phyloP scores from a whole-genome alignment of 2,888 invertebrate species.

The Cancer borealis region DNA sequence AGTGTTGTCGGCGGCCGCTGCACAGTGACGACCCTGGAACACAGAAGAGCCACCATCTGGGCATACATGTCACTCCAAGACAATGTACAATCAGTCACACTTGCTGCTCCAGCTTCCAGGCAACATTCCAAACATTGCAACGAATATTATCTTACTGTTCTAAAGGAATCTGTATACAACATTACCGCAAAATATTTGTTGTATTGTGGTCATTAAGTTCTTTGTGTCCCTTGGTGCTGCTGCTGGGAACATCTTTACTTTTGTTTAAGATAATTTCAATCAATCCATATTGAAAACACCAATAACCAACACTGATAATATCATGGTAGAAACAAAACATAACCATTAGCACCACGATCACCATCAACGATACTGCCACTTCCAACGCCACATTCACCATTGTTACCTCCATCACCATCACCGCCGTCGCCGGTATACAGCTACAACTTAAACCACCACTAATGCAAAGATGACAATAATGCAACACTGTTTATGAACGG shows the following conservation, averaged over 20 bases:
- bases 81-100: conserved; percentile 11
- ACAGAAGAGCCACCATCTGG: not conserved
- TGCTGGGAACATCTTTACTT: not conserved
- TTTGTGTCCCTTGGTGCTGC: not conserved
- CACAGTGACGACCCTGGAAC: not conserved
- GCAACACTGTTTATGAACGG: not conserved
- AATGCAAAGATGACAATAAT: not conserved
- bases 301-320: not conserved
- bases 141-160: not conserved
- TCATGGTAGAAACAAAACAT: not conserved
- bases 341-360: not conserved
- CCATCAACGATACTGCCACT: not conserved
- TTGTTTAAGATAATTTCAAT: not conserved
- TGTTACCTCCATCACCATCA: not conserved
- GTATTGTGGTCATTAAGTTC: not conserved
- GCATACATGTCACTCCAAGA: not conserved
- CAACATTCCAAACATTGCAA: not conserved
- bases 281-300: not conserved
- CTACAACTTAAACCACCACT: not conserved
- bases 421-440: not conserved
- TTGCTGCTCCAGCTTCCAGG: not conserved
- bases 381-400: not conserved
- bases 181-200: not conserved
- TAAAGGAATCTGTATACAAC: not conserved
- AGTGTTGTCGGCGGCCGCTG: not conserved